phyloP scores from a whole-genome alignment of 1,140 invertebrate species.

The Babylonia areolata region DNA sequence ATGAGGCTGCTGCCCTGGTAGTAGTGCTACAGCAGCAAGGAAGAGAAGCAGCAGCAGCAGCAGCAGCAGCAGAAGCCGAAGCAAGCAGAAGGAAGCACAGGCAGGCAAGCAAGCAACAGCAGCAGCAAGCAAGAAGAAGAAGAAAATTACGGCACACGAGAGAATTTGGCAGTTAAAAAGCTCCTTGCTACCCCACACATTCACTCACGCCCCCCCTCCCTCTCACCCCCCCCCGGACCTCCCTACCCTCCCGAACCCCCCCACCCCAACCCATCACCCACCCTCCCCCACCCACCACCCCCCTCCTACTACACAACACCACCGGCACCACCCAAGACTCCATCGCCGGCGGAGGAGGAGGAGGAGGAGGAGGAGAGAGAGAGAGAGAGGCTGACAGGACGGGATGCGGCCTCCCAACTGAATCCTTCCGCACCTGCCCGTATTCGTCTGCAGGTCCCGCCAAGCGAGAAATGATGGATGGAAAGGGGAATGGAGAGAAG shows the following conservation, averaged over 20 bases:
- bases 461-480: not conserved
- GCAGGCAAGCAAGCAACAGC: no score
- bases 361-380: no score
- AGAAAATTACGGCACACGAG: not conserved
- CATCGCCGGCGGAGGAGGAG: conserved; percentile 15
- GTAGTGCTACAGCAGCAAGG: not conserved
- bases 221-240: no score
- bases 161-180: not conserved
- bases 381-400: conserved; percentile 18
- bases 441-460: not conserved
- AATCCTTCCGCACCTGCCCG: conserved; percentile 8
- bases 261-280: no score
- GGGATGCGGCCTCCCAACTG: conserved; percentile 17
- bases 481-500: not conserved
- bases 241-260: no score
- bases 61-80: no score
- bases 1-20: not conserved
- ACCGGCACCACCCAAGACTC: not conserved
- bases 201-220: not conserved
- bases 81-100: no score
- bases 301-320: no score
- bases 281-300: no score
- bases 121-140: no score
- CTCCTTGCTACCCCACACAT: not conserved
- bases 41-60: no score